Evolutionary conservation across 2,888 invertebrate species (phyloP).

Genomic region (Hirtodrosophila histrioides): DNA sequence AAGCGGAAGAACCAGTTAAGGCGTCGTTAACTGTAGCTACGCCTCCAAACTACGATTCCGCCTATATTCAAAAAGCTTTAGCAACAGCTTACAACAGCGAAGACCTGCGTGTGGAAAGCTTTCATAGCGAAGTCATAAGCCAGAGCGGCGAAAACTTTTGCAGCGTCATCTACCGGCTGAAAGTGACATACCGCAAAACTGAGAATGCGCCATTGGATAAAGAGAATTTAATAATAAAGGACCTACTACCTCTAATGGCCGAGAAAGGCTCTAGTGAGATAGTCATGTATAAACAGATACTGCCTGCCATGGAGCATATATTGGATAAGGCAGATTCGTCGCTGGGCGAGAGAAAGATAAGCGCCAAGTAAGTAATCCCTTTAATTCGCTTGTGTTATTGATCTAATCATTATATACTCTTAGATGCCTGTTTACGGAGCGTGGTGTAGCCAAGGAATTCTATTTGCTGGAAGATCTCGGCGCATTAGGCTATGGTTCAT

Average conservation of each 20-base stretch:
- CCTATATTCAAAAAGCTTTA: slow-evolving; percentile 53
- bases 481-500: slow-evolving; percentile 85
- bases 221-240: slow-evolving; percentile 62
- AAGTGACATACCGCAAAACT: slow-evolving; percentile 49
- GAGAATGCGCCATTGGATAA: slow-evolving; percentile 30
- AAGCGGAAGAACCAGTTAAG: slow-evolving; percentile 2
- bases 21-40: background rate
- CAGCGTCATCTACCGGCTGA: slow-evolving; percentile 71
- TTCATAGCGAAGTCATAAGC: slow-evolving; percentile 35
- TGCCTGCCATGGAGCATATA: slow-evolving; percentile 65
- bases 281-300: slow-evolving; percentile 62
- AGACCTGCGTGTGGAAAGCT: slow-evolving; percentile 48
- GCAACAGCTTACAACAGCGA: slow-evolving; percentile 30
- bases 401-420: background rate
- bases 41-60: slow-evolving; percentile 18
- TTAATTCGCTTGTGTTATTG: background rate
- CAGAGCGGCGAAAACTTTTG: slow-evolving; percentile 78
- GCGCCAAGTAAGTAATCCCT: slow-evolving; percentile 59
- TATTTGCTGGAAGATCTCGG: slow-evolving; percentile 83
- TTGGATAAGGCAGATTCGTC: slow-evolving; percentile 22
- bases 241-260: slow-evolving; percentile 64
- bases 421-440: slow-evolving; percentile 67
- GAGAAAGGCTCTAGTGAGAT: slow-evolving; percentile 67
- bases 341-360: slow-evolving; percentile 49
- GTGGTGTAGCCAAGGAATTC: slow-evolving; percentile 52